These are phyloP conservation scores for Thomomys bottae DNA, from an alignment of 2,113 vertebrate species.

Conservation along the genomic window DNA sequence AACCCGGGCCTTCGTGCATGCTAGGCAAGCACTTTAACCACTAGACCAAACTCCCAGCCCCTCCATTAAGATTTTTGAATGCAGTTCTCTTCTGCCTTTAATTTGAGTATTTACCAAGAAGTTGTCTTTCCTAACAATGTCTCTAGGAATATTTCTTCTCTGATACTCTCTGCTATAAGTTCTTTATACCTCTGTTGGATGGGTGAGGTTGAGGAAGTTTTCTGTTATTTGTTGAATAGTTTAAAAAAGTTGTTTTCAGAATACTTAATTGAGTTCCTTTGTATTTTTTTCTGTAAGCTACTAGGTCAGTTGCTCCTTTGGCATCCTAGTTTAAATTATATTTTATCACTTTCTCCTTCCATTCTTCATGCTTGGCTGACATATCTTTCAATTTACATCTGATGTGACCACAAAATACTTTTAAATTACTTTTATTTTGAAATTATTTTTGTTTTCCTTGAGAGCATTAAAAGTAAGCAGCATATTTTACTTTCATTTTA, in stretches of 20 bases:
- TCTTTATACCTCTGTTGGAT: too few relatives aligned
- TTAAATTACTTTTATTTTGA: neutral
- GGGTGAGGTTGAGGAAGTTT: too few relatives aligned
- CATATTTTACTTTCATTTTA: conserved; percentile 13
- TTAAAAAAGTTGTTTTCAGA: neutral
- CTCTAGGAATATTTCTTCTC: too few relatives aligned
- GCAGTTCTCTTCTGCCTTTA: neutral
- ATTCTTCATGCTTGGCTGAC: neutral
- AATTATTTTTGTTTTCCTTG: neutral
- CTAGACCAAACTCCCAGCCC: too few relatives aligned
- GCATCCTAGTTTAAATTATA: neutral
- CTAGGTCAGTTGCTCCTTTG: neutral
- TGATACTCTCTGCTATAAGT: too few relatives aligned
- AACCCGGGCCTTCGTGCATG: too few relatives aligned
- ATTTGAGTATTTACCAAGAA: neutral
- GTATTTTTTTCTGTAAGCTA: neutral
- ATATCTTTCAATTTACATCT: neutral
- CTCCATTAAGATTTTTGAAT: too few relatives aligned
- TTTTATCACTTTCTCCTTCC: neutral
- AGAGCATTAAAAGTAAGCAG: neutral
- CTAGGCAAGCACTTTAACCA: too few relatives aligned
- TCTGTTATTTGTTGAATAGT: too few relatives aligned
- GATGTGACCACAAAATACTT: neutral
- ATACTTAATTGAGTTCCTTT: neutral
- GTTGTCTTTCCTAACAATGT: too few relatives aligned